Base-by-base conservation (phyloP, 2,113 vertebrate genomes). In the Ctenodactylus gundi region DNA sequence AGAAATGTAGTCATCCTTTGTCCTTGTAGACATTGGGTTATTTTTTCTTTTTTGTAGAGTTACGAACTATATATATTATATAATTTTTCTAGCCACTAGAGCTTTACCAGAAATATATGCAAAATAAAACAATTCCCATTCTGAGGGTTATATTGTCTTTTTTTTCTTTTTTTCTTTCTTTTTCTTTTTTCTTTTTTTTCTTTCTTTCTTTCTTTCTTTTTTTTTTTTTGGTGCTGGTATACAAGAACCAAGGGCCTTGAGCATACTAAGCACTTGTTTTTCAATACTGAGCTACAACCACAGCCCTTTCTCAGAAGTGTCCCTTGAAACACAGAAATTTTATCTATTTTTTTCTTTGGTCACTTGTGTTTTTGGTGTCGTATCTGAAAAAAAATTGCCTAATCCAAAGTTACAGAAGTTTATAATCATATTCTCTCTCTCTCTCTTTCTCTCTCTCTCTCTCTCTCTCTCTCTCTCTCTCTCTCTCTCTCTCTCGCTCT, bases 31-130 rank as follows among this genome's bases (percentile, higher is more conserved):
- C 80, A 58, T 87, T 18, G 70, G n/a, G 23, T 64, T 67, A 55
- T 20, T 77, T n/a, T 92, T 39, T 85, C 31, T 90, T 85, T 73
- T 88, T 84, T 62, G 62, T 81, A 85, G 58, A 85, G 39, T 73
- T 92, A 0, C 64, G 67, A 70, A 23, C 27, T 94, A 92, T 68
- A 60, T 91, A 18, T 78, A 91, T 58, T n/a, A n/a, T n/a, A n/a
- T n/a, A n/a, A n/a, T n/a, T n/a, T n/a, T n/a, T 93, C 55, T 92
- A 10, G 46, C 39, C 53, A 39, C n/a, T 86, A 65, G 18, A 41
- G 36, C 21, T 14, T 91, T 93, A 36, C 18, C 41, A 91, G 62
- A 96, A 82, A 55, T 44, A 17, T 77, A 29, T 39, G 55, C 39
- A 94, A 31, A n/a, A 62, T 85, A 55, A 93, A 15, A 62, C 85